phyloP scores from a whole-genome alignment of 1,140 invertebrate genomes.

The Sipha flava region DNA sequence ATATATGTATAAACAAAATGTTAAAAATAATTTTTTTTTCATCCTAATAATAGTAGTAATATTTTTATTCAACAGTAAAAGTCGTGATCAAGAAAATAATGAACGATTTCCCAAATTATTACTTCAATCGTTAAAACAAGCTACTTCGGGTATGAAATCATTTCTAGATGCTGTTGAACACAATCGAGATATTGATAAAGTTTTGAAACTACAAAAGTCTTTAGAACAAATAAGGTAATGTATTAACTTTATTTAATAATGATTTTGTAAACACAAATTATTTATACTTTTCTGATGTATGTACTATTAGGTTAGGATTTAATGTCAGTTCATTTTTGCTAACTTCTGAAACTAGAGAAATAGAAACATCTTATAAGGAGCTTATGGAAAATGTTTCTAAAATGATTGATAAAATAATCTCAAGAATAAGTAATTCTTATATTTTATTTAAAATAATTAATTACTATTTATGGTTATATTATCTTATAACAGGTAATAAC shows the following conservation, averaged over 20 bases:
- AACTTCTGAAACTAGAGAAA: background rate
- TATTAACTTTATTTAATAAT: background rate
- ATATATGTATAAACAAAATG: too few relatives aligned
- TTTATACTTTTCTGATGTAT: background rate
- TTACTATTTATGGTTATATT: background rate
- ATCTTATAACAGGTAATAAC: background rate
- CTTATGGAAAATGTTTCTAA: background rate
- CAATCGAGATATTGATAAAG: background rate
- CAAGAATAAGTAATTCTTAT: background rate
- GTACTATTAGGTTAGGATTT: background rate
- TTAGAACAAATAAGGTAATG: background rate
- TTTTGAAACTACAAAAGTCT: background rate
- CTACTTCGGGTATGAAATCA: background rate
- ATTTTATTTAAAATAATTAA: background rate
- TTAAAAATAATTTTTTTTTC: background rate
- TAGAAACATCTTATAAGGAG: background rate
- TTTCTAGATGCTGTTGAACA: background rate
- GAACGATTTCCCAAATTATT: background rate
- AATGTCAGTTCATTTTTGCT: background rate
- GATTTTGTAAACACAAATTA: background rate
- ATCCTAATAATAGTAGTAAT: background rate
- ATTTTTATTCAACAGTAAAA: background rate
- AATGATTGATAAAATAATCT: background rate
- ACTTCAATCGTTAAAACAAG: background rate
- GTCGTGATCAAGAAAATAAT: background rate